These are phyloP conservation scores for Ochlodes sylvanus DNA, from an alignment of 2,888 invertebrate species.

Conservation along the genomic window DNA sequence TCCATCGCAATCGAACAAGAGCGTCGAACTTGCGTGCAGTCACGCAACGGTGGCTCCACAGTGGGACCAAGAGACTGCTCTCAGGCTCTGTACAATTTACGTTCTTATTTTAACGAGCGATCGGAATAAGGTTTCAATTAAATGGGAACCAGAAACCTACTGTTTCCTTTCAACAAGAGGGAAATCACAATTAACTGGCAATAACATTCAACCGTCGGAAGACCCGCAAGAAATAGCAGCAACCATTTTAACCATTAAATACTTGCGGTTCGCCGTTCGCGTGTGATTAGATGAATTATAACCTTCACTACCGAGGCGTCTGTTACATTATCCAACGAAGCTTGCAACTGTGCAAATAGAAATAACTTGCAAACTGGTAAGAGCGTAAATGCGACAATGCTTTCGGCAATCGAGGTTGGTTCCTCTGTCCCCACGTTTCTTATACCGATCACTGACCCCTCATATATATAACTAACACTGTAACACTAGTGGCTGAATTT, in stretches of 20 bases:
- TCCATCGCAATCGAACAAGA: conserved; percentile 50
- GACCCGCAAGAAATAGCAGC: too few species aligned
- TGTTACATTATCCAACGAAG: conserved; percentile 55
- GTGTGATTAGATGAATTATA: conserved; percentile 32
- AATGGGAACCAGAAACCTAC: conserved; percentile 3
- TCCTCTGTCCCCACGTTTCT: conserved; percentile 39
- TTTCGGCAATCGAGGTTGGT: conserved; percentile 41
- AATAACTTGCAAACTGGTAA: conserved; percentile 55
- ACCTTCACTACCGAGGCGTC: conserved; percentile 43
- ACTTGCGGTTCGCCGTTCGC: conserved; percentile 12
- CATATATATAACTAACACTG: conserved; percentile 27
- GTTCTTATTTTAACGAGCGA: not conserved
- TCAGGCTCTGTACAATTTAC: conserved; percentile 20
- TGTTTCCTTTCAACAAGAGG: not conserved
- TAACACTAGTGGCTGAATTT: conserved; percentile 16
- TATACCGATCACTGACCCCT: conserved; percentile 35
- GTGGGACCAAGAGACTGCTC: conserved; percentile 27
- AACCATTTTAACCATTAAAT: conserved; percentile 2
- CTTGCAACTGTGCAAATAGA: conserved; percentile 65
- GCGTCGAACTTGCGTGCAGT: conserved; percentile 57
- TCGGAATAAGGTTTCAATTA: conserved; percentile 13
- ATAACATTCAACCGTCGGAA: too few species aligned
- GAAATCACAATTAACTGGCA: not conserved
- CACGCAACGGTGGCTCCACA: conserved; percentile 55
- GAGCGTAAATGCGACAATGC: conserved; percentile 58